Percentiles rank a stretch among this genome's conserved stretches.
These are phyloP conservation scores for Hippopotamyrus pictus DNA, from an alignment of 2,797 vertebrate genomes.

Conservation along the genomic window DNA sequence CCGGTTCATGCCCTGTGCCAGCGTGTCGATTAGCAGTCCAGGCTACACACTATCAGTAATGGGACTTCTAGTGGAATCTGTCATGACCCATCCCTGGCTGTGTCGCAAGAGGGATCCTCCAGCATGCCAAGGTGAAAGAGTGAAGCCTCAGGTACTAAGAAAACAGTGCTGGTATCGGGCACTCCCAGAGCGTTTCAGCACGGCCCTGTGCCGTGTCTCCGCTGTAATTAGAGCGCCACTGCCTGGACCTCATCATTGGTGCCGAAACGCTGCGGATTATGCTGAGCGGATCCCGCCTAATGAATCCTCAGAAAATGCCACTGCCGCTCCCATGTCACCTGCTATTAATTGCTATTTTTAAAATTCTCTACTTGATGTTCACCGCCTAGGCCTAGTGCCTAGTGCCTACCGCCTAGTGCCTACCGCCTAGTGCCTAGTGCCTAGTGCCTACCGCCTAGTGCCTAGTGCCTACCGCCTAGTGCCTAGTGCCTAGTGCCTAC, in stretches of 20 bases:
- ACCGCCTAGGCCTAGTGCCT: neutral
- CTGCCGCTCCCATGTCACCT: neutral
- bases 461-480: too few species aligned
- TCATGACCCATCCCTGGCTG: neutral
- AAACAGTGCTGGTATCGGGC: neutral
- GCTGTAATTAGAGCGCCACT: conserved; percentile 8
- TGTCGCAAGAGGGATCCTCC: neutral
- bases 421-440: too few species aligned
- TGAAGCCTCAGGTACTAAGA: neutral
- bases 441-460: too few species aligned
- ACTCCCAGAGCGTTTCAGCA: neutral
- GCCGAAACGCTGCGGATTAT: neutral
- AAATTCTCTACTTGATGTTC: neutral
- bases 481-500: too few species aligned
- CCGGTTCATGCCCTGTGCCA: neutral
- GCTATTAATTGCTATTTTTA: neutral
- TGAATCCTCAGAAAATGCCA: neutral
- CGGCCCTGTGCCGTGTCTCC: neutral
- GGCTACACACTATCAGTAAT: neutral
- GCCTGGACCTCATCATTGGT: neutral
- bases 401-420: neutral
- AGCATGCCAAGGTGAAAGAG: neutral
- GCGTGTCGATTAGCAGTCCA: neutral
- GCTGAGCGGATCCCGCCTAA: neutral
- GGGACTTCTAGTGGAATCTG: neutral